Percentiles rank a stretch among this genome's conserved stretches.
These are phyloP conservation scores for Brachypteracias leptosomus DNA, from an alignment of 2,113 vertebrate genomes.

Conservation along the genomic window DNA sequence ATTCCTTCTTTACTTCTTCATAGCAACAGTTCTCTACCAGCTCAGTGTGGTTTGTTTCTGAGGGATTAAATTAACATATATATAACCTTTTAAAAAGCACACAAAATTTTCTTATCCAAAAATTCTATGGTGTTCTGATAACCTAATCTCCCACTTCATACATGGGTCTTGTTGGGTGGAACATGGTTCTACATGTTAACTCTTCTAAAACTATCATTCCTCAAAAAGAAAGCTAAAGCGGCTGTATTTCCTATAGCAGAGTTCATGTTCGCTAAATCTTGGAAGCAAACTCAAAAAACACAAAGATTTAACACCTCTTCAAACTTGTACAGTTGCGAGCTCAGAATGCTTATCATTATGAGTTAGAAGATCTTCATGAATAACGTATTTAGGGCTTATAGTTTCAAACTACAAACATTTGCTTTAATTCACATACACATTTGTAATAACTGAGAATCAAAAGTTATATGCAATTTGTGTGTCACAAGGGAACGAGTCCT, in stretches of 20 bases:
- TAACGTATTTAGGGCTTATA: neutral
- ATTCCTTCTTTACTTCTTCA: conserved; percentile 60
- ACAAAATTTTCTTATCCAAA: neutral
- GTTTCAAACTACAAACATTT: neutral
- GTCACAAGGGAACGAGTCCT: neutral
- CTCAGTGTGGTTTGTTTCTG: conserved; percentile 44
- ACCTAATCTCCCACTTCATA: neutral
- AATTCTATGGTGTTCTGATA: neutral
- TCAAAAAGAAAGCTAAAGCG: neutral
- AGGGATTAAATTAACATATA: neutral
- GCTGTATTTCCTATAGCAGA: neutral
- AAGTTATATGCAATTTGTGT: neutral
- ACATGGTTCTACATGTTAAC: neutral
- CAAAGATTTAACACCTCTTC: neutral
- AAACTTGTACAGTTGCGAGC: neutral
- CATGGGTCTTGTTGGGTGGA: neutral
- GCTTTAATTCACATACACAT: neutral
- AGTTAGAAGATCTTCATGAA: neutral
- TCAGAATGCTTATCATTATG: neutral
- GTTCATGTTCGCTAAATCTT: neutral
- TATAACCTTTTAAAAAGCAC: neutral
- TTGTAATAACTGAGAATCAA: neutral
- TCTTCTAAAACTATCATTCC: neutral
- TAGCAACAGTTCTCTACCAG: conserved; percentile 27
- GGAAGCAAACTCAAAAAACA: neutral